Evolutionary conservation across 1,140 invertebrate genomes (phyloP).

Genomic region (Drosophila mayri): DNA sequence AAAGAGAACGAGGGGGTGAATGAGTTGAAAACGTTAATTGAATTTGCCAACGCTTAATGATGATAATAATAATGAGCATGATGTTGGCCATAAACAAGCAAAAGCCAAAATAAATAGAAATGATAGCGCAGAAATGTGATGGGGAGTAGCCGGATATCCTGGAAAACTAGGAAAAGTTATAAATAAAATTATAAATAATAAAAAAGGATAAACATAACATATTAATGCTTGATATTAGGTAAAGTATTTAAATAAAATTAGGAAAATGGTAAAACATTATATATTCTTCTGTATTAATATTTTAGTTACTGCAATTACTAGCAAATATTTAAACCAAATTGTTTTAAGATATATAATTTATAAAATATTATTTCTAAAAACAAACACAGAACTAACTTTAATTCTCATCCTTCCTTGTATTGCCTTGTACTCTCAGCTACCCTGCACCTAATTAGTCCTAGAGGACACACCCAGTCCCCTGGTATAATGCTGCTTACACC

Average conservation of each 20-base stretch:
- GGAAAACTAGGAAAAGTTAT: neutral
- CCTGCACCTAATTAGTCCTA: slow-evolving; percentile 20
- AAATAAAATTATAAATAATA: neutral
- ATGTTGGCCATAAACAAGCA: slow-evolving; percentile 29
- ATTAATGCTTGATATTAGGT: neutral
- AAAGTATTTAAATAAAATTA: neutral
- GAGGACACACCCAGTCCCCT: slow-evolving; percentile 17
- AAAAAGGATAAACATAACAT: neutral
- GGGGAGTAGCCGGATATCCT: slow-evolving; percentile 17
- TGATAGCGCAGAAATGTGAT: neutral
- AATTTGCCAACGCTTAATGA: slow-evolving; percentile 47
- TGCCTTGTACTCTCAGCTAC: neutral
- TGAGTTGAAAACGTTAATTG: slow-evolving; percentile 56
- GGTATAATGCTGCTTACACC: slow-evolving; percentile 29
- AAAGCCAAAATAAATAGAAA: slow-evolving; percentile 4
- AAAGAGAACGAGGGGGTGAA: neutral
- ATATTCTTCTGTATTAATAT: neutral
- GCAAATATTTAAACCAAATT: neutral
- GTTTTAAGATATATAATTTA: neutral
- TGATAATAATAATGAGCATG: slow-evolving; percentile 47
- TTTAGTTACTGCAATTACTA: neutral
- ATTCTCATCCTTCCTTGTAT: neutral
- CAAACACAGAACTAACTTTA: neutral
- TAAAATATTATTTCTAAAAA: neutral
- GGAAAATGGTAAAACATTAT: neutral